phyloP scores from a whole-genome alignment of 2,888 invertebrate genomes.

The Drosophila acutilabella region DNA sequence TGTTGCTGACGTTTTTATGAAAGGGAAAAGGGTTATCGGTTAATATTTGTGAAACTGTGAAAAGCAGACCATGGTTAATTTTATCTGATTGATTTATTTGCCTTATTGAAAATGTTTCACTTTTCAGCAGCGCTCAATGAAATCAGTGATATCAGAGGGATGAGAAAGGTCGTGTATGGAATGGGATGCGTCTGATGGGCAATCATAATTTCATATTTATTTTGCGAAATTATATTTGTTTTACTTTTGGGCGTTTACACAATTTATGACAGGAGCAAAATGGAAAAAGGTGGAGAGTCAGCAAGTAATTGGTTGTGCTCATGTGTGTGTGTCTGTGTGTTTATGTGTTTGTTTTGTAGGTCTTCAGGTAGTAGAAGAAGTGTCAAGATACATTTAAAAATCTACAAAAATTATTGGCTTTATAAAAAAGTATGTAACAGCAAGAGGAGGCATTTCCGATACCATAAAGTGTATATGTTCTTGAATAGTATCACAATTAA shows the following conservation, averaged over 20 bases:
- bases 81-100: conserved; percentile 67
- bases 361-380: not conserved
- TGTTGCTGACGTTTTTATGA: conserved; percentile 49
- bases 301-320: conserved; percentile 12
- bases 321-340: conserved; percentile 9
- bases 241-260: conserved; percentile 52
- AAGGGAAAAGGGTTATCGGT: conserved; percentile 34
- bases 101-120: conserved; percentile 43
- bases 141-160: conserved; percentile 7
- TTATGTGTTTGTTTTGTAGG: not conserved
- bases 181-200: conserved; percentile 35
- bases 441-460: no score
- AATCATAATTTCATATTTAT: conserved; percentile 79
- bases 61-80: conserved; percentile 38
- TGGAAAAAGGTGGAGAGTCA: not conserved
- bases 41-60: conserved; percentile 16
- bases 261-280: not conserved
- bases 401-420: no score
- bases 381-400: not conserved
- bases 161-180: conserved; percentile 5
- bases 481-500: no score
- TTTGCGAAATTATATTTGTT: conserved; percentile 73
- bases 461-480: no score
- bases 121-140: conserved; percentile 9
- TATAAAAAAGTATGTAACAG: no score